Evolutionary conservation across 2,113 vertebrate species (phyloP).

Genomic region (Microtus oregoni): DNA sequence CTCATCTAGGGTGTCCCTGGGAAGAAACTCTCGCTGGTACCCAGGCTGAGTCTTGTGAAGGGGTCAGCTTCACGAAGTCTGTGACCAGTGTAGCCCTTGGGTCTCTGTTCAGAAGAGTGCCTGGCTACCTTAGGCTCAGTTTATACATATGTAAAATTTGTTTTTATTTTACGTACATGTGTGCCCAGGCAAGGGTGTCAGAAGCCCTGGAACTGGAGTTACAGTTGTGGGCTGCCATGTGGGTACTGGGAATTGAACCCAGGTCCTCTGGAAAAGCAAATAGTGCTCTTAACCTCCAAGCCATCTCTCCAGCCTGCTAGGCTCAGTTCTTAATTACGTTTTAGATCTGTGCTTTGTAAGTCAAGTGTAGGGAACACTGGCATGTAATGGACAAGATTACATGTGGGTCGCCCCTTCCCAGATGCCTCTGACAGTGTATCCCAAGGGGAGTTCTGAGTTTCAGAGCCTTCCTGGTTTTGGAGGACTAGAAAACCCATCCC

Average conservation of each 20-base stretch:
- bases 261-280: not conserved
- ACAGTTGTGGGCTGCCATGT: not conserved
- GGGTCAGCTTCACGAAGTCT: too few relatives aligned
- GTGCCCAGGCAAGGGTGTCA: not conserved
- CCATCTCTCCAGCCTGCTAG: not conserved
- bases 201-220: not conserved
- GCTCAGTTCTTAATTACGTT: not conserved
- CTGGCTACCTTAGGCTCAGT: not conserved
- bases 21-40: not conserved
- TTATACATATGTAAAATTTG: not conserved
- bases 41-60: not conserved
- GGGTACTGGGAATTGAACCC: not conserved
- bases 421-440: not conserved
- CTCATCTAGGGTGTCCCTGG: not conserved
- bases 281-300: not conserved
- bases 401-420: not conserved
- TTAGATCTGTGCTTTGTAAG: not conserved
- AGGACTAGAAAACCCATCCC: conserved; percentile 14
- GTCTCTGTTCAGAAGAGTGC: not conserved
- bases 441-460: not conserved
- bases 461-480: not conserved
- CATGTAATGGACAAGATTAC: not conserved
- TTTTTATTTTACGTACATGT: not conserved
- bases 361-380: not conserved
- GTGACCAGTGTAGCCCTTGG: not conserved